Conservation (phyloP, 2,113 vertebrate genomes). For the Helogale parvula region DNA sequence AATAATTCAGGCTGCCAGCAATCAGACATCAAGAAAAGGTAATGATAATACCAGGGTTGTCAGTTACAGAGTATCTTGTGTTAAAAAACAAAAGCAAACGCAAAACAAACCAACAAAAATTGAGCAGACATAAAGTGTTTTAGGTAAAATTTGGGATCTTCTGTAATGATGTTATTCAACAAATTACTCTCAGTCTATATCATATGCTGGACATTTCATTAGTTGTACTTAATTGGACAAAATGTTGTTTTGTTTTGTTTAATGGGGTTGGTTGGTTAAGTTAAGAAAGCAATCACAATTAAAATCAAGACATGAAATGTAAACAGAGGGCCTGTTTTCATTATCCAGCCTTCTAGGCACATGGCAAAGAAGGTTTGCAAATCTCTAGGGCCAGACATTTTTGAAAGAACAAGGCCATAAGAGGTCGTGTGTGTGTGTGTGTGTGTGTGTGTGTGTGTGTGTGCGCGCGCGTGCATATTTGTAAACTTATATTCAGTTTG, state of each 20-base stretch:
- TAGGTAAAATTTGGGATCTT: neutral
- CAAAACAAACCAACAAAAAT: neutral
- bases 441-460: fast-evolving
- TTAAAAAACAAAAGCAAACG: neutral
- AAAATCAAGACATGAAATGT: neutral
- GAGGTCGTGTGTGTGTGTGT: neutral
- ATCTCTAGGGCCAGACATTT: neutral
- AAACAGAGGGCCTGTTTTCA: neutral
- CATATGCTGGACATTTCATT: neutral
- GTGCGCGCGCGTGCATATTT: fast-evolving
- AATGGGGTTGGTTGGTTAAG: neutral
- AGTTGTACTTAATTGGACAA: neutral
- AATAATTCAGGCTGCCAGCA: neutral
- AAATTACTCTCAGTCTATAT: neutral
- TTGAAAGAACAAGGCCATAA: neutral
- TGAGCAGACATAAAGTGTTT: neutral
- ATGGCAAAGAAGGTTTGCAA: neutral
- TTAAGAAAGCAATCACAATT: neutral
- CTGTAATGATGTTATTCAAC: neutral
- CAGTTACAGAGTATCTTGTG: neutral
- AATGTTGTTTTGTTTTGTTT: neutral
- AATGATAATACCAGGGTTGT: neutral
- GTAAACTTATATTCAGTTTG: neutral
- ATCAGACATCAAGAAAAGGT: neutral
- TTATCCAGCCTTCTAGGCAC: neutral